Evolutionary conservation across 2,113 vertebrate genomes (phyloP).

Genomic region (Columba livia): DNA sequence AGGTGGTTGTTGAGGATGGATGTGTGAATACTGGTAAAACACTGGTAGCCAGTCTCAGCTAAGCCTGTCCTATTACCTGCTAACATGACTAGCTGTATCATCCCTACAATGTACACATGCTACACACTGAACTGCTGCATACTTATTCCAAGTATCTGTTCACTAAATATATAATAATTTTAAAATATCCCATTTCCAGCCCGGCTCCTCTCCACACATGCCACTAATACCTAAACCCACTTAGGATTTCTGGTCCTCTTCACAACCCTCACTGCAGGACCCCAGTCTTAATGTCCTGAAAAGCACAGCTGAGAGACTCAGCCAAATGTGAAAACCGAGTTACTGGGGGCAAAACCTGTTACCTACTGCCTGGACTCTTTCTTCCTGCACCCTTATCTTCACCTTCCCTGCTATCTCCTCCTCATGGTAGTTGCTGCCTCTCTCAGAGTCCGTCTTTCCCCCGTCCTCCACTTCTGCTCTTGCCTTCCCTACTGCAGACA

Average conservation of each 20-base stretch:
- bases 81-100: neutral
- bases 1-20: neutral
- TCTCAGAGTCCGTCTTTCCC: neutral
- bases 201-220: neutral
- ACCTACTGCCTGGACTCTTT: neutral
- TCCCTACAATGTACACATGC: neutral
- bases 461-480: neutral
- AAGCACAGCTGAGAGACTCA: neutral
- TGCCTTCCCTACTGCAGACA: neutral
- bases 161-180: neutral
- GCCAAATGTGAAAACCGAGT: neutral
- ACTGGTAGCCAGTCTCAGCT: accelerated
- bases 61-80: neutral
- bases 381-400: neutral
- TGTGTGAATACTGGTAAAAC: neutral
- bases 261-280: neutral
- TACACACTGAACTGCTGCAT: neutral
- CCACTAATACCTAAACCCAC: neutral
- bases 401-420: neutral
- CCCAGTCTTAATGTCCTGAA: neutral
- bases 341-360: neutral
- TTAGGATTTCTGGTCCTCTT: neutral
- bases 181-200: neutral
- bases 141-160: neutral
- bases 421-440: neutral